phyloP scores from a whole-genome alignment of 2,888 invertebrate species.

The Cheilosia variabilis region DNA sequence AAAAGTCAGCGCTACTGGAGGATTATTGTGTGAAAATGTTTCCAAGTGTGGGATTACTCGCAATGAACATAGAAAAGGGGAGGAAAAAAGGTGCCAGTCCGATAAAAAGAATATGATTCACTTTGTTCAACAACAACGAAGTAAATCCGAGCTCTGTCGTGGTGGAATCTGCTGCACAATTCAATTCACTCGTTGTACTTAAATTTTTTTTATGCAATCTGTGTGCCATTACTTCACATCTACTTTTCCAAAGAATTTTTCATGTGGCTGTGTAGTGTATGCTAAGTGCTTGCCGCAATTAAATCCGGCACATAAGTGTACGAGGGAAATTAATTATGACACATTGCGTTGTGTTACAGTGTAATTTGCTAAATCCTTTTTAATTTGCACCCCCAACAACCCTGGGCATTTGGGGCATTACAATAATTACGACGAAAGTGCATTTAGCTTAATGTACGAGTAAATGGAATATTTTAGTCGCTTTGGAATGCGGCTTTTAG shows the following conservation, averaged over 20 bases:
- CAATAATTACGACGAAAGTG: conserved; percentile 40
- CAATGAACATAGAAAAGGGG: too few relatives aligned
- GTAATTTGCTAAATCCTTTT: conserved; percentile 66
- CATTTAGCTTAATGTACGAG: conserved; percentile 48
- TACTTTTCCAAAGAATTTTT: not conserved
- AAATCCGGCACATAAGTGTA: conserved; percentile 8
- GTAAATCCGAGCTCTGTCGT: not conserved
- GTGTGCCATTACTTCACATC: conserved; percentile 32
- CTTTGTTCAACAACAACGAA: too few relatives aligned
- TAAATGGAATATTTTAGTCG: conserved; percentile 46
- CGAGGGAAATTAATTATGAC: conserved; percentile 60
- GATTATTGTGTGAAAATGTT: too few relatives aligned
- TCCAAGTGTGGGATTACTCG: too few relatives aligned
- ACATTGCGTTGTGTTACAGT: conserved; percentile 29
- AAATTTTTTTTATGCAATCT: conserved; percentile 10
- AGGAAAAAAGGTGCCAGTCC: too few relatives aligned
- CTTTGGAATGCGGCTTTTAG: conserved; percentile 1
- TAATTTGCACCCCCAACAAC: conserved; percentile 20
- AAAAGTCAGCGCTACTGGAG: too few relatives aligned
- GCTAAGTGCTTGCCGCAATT: conserved; percentile 66
- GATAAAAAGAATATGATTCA: too few relatives aligned
- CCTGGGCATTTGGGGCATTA: conserved; percentile 16
- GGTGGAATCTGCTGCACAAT: not conserved
- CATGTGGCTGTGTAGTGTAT: conserved; percentile 22
- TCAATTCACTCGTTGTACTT: conserved; percentile 4